Percentiles rank a stretch among this genome's conserved stretches.
Conservation (phyloP, 1,140 invertebrate species). For the Ridgeia piscesae region DNA sequence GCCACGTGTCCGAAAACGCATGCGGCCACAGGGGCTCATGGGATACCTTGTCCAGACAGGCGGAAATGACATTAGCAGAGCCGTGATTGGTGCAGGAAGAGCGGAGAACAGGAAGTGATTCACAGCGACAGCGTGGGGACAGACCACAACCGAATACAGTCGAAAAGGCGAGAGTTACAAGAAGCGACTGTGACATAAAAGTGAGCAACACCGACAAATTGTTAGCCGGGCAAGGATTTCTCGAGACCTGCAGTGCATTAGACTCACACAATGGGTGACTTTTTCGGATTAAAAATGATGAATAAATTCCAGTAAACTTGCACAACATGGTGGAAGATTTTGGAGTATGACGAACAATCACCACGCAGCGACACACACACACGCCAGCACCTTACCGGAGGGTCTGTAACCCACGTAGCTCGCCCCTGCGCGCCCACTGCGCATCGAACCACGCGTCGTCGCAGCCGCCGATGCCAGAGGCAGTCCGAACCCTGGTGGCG, state of each 20-base stretch:
- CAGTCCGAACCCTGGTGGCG: neutral
- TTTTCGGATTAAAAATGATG: neutral
- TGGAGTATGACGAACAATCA: neutral
- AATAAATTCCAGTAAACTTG: neutral
- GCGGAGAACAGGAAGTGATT: neutral
- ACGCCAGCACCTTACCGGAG: neutral
- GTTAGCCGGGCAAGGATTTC: neutral
- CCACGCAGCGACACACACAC: neutral
- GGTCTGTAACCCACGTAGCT: neutral
- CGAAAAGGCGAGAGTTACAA: neutral
- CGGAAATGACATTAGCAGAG: neutral
- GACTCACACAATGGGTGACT: neutral
- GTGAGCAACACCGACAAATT: neutral
- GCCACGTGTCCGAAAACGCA: neutral
- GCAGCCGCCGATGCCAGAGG: neutral
- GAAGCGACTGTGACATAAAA: neutral
- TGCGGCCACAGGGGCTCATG: neutral
- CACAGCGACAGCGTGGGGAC: neutral
- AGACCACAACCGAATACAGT: neutral
- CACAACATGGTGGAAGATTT: neutral
- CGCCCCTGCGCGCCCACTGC: no score
- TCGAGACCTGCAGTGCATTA: neutral
- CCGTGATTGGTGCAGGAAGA: neutral
- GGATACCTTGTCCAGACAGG: neutral
- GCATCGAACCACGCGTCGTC: neutral